Percentiles rank a stretch among this genome's conserved stretches.
These are phyloP conservation scores for Tetrao urogallus DNA, from an alignment of 2,113 vertebrate genomes.

Conservation along the genomic window DNA sequence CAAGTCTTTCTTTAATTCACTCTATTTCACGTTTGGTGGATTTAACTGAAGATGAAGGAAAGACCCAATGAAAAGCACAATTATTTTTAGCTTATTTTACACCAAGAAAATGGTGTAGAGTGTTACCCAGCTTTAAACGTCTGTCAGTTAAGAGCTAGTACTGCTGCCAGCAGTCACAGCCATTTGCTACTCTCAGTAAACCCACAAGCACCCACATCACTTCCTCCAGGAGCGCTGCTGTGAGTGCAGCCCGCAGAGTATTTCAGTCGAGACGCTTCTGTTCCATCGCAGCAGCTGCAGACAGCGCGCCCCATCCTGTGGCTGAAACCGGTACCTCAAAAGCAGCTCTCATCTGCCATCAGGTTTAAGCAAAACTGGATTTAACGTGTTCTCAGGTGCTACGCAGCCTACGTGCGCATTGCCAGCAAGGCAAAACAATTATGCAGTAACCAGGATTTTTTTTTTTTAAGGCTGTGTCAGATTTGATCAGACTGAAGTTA, in stretches of 20 bases:
- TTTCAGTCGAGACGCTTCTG: fast-evolving
- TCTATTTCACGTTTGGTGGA: fast-evolving
- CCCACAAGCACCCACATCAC: fast-evolving
- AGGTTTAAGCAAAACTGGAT: too few relatives aligned
- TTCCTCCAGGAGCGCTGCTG: not conserved
- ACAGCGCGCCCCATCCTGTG: not conserved
- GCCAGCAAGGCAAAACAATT: fast-evolving
- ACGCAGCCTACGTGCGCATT: fast-evolving
- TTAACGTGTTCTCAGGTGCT: fast-evolving
- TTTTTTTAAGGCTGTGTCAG: fast-evolving
- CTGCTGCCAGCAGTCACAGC: fast-evolving
- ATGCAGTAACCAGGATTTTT: not conserved
- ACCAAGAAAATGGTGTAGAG: not conserved
- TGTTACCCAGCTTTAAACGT: too few relatives aligned
- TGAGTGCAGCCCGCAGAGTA: fast-evolving
- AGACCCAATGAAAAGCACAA: not conserved
- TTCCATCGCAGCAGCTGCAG: not conserved
- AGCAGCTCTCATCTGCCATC: fast-evolving
- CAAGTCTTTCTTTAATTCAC: not conserved
- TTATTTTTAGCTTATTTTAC: not conserved
- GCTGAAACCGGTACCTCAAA: fast-evolving
- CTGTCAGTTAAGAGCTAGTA: not conserved
- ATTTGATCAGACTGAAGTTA: fast-evolving
- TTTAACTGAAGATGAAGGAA: not conserved
- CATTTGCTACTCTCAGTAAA: not conserved